These are phyloP conservation scores for Xylocopa sonorina DNA, from an alignment of 1,140 invertebrate genomes.

Conservation along the genomic window DNA sequence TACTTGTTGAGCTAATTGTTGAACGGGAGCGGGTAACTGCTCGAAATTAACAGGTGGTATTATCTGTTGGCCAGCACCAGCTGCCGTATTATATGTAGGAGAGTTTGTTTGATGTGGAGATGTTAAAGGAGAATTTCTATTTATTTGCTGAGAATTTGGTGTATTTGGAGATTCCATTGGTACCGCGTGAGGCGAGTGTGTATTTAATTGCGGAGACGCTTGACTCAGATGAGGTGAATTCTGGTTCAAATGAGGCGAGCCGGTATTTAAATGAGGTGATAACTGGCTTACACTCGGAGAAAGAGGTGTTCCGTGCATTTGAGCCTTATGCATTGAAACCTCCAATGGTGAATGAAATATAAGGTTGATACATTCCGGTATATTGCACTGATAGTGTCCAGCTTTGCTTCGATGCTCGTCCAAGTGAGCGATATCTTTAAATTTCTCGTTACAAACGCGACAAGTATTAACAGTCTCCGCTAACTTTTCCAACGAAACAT, in stretches of 20 bases:
- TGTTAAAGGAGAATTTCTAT: conserved; percentile 68
- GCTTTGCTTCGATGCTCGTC: conserved; percentile 78
- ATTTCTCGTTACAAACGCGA: conserved; percentile 81
- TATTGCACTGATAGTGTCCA: conserved; percentile 81
- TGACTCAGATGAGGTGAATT: conserved; percentile 63
- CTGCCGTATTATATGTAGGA: conserved; percentile 66
- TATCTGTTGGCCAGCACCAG: conserved; percentile 58
- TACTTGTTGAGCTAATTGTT: conserved; percentile 82
- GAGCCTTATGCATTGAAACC: conserved; percentile 76
- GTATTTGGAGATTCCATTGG: conserved; percentile 59
- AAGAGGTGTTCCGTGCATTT: conserved; percentile 73
- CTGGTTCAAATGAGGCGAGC: conserved; percentile 70
- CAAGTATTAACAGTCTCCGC: conserved; percentile 79
- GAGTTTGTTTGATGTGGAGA: conserved; percentile 73
- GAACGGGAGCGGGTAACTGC: conserved; percentile 80
- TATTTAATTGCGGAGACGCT: conserved; percentile 63
- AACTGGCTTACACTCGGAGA: conserved; percentile 71
- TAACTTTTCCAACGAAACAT: conserved; percentile 80
- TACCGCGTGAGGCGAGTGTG: conserved; percentile 60
- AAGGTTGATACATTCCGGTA: conserved; percentile 76
- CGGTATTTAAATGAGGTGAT: conserved; percentile 66
- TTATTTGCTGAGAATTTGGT: conserved; percentile 58
- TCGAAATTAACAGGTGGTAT: conserved; percentile 78
- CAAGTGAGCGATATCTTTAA: conserved; percentile 77
- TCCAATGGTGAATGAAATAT: conserved; percentile 75